Evolutionary conservation across 2,113 vertebrate genomes (phyloP).

Genomic region (Pardalotus punctatus): DNA sequence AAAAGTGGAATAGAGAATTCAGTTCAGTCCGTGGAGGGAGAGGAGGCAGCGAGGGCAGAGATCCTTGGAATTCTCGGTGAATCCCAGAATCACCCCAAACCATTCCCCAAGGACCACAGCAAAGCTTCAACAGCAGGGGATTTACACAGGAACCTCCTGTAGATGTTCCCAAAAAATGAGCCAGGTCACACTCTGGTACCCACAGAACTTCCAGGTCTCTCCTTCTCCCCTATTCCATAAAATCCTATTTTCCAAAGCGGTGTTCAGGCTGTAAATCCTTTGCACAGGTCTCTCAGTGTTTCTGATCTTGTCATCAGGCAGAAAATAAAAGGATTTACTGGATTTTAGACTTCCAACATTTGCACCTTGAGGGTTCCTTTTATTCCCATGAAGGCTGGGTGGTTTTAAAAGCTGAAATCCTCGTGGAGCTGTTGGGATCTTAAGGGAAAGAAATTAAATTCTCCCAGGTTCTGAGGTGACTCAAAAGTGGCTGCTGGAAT

Average conservation of each 20-base stretch:
- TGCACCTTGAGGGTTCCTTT: not conserved
- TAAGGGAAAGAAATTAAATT: not conserved
- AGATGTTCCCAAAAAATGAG: not conserved
- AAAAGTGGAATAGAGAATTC: not conserved
- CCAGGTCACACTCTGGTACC: not conserved
- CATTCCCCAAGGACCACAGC: not conserved
- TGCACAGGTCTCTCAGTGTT: not conserved
- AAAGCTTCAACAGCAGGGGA: not conserved
- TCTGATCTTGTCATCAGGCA: not conserved
- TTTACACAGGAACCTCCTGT: not conserved
- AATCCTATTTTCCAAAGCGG: not conserved
- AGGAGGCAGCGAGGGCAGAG: not conserved
- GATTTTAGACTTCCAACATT: not conserved
- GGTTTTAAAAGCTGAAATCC: not conserved
- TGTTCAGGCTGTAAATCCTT: not conserved
- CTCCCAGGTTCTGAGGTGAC: not conserved
- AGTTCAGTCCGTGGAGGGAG: not conserved
- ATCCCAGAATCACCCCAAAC: not conserved
- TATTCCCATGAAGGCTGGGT: accelerated
- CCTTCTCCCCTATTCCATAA: not conserved
- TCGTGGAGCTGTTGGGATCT: not conserved
- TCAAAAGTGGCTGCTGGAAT: not conserved
- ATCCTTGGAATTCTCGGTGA: not conserved
- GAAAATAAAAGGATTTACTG: not conserved
- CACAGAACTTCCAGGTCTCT: not conserved